Base-by-base conservation (phyloP, 2,888 invertebrate genomes). In the Netelia inedita region DNA sequence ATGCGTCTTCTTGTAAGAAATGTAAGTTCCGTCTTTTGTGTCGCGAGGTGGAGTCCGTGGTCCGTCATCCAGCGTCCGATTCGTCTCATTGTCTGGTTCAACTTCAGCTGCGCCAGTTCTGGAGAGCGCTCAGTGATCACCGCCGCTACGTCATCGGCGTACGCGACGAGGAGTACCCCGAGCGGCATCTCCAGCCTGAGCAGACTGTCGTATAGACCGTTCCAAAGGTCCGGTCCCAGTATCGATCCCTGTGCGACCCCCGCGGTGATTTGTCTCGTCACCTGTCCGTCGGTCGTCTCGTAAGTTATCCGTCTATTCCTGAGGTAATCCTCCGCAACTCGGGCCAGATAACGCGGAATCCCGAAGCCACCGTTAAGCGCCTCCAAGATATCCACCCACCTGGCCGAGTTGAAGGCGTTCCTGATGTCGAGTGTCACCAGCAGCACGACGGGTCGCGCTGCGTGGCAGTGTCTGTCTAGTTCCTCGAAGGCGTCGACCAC, bases 331-430 rank as follows among this genome's bases (percentile, higher is more conserved):
- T 69, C 75, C n/a, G 87, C 43, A 6, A 87, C 66, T 23, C 75
- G 46, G 41, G 41, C 21, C 55, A 88, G 71, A 63, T 88, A 86
- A 2, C 55, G 55, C 1, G 86, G 84, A 11, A 85, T 59, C 50
- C 73, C 72, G 73, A 86, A 82, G 63, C 0, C 43, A 21, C 21
- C 21, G 53, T 53, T 74, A 9, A 88, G 82, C 75, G 57, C 57
- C 57, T 57, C 41, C 74, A 86, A 16, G 57, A 87, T 85, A 21
- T 86, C 80, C n/a, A 59, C 73, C 87, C 87, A 87, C 55, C 85
- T 73, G 3, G 75, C 87, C 71, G 87, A 82, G 80, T 88, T 85
- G 66, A 87, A 87, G 11, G 87, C 84, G 50, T 86, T 79, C 35
- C 69, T 74, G 6, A 85, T 61, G 73, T 86, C 81, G 2, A 85